A percentile compares a stretch with the other conserved stretches of the same genome.
phyloP scores from a whole-genome alignment of 2,888 invertebrate species.

The Lepidochrysops patricia region DNA sequence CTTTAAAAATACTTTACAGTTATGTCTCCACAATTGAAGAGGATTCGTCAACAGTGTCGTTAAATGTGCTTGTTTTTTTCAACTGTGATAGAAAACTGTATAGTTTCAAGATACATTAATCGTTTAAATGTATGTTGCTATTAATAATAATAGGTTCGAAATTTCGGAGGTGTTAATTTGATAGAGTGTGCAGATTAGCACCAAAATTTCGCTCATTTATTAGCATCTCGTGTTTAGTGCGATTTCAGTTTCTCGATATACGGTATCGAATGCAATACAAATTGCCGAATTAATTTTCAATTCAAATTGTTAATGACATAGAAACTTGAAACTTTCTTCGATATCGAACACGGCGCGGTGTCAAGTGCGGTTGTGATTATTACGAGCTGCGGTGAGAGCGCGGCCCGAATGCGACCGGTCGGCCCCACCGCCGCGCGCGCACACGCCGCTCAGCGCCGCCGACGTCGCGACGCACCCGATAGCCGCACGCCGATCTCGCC shows the following conservation, averaged over 20 bases:
- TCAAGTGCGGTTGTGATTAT: slow-evolving; percentile 72
- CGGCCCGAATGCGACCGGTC: slow-evolving; percentile 72
- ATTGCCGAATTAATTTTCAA: slow-evolving; percentile 14
- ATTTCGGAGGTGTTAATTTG: not conserved
- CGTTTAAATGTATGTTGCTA: not conserved
- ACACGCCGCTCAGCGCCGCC: slow-evolving; percentile 60
- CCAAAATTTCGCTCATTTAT: not conserved
- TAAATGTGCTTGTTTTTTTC: not conserved
- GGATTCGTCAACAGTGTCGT: not conserved
- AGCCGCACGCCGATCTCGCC: slow-evolving; percentile 40
- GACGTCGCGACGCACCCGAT: slow-evolving; percentile 69
- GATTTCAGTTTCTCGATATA: not conserved
- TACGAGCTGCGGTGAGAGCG: slow-evolving; percentile 62
- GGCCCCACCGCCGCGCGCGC: slow-evolving; percentile 55
- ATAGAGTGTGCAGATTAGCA: not conserved
- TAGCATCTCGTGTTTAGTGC: not conserved
- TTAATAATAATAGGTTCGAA: not conserved
- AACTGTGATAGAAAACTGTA: not conserved
- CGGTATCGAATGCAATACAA: not conserved
- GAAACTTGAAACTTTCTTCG: slow-evolving; percentile 71
- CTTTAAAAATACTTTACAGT: slow-evolving; percentile 2
- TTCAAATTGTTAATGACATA: slow-evolving; percentile 43
- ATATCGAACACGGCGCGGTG: slow-evolving; percentile 60
- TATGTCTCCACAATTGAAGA: not conserved
- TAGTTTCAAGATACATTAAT: not conserved